phyloP scores from a whole-genome alignment of 2,113 vertebrate genomes.

The Ailuropoda melanoleuca region DNA sequence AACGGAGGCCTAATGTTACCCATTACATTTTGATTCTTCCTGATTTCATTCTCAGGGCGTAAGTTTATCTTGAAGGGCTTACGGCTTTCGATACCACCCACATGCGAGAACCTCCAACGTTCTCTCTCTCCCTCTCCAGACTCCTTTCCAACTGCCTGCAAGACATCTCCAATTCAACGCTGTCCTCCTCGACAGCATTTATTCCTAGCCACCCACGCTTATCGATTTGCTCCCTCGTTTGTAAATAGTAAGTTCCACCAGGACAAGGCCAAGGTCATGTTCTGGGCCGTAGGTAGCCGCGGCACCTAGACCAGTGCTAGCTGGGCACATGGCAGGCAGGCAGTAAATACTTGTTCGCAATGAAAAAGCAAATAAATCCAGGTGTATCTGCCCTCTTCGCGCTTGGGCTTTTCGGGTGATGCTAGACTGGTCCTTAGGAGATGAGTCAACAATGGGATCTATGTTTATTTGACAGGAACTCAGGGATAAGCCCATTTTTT shows the following conservation, averaged over 20 bases:
- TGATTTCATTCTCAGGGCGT: background rate
- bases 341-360: fast-evolving
- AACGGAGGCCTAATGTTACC: background rate
- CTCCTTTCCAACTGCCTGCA: background rate
- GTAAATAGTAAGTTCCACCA: background rate
- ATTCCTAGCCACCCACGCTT: background rate
- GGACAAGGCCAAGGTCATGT: background rate
- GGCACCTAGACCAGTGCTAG: background rate
- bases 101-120: background rate
- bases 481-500: background rate
- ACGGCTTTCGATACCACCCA: background rate
- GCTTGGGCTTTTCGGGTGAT: background rate
- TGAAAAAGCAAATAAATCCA: background rate
- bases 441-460: background rate
- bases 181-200: fast-evolving
- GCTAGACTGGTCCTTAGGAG: background rate
- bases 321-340: background rate
- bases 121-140: background rate
- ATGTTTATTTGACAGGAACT: background rate
- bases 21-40: background rate
- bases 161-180: background rate
- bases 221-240: background rate
- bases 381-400: background rate
- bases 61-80: background rate
- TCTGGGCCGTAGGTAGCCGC: background rate